Percentiles rank a stretch among this genome's conserved stretches.
Evolutionary conservation across 2,888 invertebrate species (phyloP).

Genomic region (Thera britannica): DNA sequence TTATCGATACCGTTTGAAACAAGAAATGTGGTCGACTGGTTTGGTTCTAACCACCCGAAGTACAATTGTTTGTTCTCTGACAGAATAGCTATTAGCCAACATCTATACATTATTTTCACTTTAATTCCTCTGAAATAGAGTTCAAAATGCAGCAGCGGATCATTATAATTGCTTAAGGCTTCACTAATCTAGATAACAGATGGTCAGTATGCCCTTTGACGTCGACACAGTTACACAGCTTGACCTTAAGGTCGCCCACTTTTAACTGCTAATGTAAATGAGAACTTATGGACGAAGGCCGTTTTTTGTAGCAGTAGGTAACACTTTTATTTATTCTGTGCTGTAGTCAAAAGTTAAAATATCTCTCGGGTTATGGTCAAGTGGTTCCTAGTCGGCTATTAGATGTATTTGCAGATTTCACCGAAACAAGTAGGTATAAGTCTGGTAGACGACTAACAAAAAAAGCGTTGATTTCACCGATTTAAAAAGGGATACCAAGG

Average conservation of each 20-base stretch:
- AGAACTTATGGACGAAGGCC: constrained; percentile 18
- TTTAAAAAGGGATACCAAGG: too few relatives aligned
- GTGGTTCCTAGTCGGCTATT: too few relatives aligned
- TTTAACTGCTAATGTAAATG: constrained; percentile 29
- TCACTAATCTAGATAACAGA: constrained; percentile 33
- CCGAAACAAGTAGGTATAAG: too few relatives aligned
- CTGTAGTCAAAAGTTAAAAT: too few relatives aligned
- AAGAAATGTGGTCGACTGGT: constrained; percentile 15
- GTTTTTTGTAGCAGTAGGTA: constrained; percentile 17
- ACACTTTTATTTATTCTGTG: not conserved
- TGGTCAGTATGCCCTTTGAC: constrained; percentile 39
- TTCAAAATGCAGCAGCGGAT: constrained; percentile 3
- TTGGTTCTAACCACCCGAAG: not conserved
- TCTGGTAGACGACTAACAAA: too few relatives aligned
- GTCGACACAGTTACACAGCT: constrained; percentile 36
- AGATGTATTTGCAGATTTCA: too few relatives aligned
- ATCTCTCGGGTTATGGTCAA: too few relatives aligned
- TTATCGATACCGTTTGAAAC: constrained; percentile 1
- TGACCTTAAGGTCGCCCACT: constrained; percentile 36
- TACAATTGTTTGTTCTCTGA: too few relatives aligned
- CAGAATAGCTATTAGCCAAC: not conserved
- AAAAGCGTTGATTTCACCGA: too few relatives aligned
- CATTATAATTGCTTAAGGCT: constrained; percentile 1
- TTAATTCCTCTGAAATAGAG: not conserved
- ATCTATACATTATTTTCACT: not conserved